Evolutionary conservation across 2,888 invertebrate genomes (phyloP).

Genomic region (Dendrolimus pini): DNA sequence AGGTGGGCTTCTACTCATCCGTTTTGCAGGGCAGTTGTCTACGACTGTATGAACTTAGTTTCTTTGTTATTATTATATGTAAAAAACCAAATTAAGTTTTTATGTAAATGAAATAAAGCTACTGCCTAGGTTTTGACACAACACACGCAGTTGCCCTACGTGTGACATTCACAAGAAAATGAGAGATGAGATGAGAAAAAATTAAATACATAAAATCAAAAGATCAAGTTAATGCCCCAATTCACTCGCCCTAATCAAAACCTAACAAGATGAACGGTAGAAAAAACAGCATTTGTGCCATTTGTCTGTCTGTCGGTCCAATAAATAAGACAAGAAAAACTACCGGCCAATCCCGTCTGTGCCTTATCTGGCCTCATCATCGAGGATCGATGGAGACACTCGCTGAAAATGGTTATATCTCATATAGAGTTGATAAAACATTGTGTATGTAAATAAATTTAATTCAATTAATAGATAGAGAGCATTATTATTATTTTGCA

Average conservation of each 20-base stretch:
- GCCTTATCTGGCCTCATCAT: slow-evolving; percentile 66
- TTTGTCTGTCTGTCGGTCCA: slow-evolving; percentile 64
- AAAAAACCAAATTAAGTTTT: too few species aligned
- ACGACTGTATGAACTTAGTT: too few species aligned
- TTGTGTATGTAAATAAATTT: too few species aligned
- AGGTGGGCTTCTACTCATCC: too few species aligned
- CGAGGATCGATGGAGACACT: slow-evolving; percentile 55
- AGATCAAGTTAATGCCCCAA: slow-evolving; percentile 12
- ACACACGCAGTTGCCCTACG: background rate
- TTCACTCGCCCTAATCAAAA: slow-evolving; percentile 43
- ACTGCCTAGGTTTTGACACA: too few species aligned
- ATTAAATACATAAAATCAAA: background rate
- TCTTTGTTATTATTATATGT: too few species aligned
- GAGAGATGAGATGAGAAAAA: background rate
- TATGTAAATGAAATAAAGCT: too few species aligned
- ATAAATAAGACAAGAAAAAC: slow-evolving; percentile 68
- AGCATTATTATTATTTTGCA: too few species aligned
- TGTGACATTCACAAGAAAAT: background rate
- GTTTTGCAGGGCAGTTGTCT: too few species aligned
- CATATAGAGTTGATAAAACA: slow-evolving; percentile 35
- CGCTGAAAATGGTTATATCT: slow-evolving; percentile 19
- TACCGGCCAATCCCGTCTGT: slow-evolving; percentile 61
- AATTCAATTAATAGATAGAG: too few species aligned
- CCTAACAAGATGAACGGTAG: slow-evolving; percentile 37
- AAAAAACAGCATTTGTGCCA: slow-evolving; percentile 62